Conservation (phyloP, 1,140 invertebrate genomes). For the Apis florea region DNA sequence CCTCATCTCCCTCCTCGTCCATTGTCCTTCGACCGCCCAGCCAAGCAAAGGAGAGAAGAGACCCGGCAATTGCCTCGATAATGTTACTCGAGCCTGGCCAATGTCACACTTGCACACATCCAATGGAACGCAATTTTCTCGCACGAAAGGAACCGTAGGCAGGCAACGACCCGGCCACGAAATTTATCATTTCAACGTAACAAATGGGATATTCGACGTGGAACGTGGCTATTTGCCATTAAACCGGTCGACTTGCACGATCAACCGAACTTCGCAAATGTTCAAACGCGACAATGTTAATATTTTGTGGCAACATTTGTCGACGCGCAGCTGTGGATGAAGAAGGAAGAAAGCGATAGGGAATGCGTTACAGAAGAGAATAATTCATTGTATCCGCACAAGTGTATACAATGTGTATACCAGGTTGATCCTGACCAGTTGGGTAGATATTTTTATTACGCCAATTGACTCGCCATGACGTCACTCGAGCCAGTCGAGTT, state of each 20-base stretch:
- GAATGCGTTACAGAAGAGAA: neutral
- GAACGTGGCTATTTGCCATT: neutral
- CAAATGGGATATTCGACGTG: neutral
- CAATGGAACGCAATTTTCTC: neutral
- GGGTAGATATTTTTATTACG: too few species aligned
- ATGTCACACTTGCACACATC: neutral
- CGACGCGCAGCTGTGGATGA: neutral
- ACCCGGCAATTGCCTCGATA: conserved; percentile 24
- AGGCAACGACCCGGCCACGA: neutral
- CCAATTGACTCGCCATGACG: too few species aligned
- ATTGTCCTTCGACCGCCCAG: conserved; percentile 22
- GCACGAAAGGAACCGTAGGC: neutral
- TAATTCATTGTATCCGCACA: too few species aligned
- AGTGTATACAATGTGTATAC: too few species aligned
- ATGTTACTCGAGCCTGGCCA: neutral
- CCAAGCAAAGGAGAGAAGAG: neutral
- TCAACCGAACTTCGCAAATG: neutral
- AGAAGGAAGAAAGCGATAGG: neutral
- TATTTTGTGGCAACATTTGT: too few species aligned
- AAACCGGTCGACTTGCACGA: neutral
- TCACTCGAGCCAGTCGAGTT: too few species aligned
- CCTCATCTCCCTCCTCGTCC: neutral
- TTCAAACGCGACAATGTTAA: neutral
- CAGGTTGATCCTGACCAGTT: too few species aligned
- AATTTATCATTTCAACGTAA: neutral